Percentiles rank a stretch among this genome's conserved stretches.
Evolutionary conservation across 2,113 vertebrate species (phyloP).

Genomic region (Caloenas nicobarica): DNA sequence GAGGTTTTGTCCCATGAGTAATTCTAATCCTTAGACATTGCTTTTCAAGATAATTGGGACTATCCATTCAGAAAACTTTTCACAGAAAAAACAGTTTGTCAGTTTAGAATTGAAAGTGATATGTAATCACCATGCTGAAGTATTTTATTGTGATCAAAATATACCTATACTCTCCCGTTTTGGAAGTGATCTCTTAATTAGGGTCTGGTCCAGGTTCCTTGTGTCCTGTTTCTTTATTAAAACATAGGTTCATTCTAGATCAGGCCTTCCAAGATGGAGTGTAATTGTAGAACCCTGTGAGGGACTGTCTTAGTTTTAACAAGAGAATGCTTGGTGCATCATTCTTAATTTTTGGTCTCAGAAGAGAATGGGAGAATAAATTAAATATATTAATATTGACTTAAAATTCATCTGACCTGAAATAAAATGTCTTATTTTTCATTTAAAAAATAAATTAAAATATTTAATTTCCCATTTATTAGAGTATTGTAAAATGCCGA

Average conservation of each 20-base stretch:
- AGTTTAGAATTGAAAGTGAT: not conserved
- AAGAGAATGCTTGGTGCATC: not conserved
- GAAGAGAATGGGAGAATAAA: not conserved
- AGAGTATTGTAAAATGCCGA: not conserved
- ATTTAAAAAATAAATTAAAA: not conserved
- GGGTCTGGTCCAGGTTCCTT: not conserved
- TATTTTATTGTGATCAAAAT: not conserved
- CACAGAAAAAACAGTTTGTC: not conserved
- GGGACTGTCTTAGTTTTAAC: not conserved
- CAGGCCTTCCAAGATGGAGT: not conserved
- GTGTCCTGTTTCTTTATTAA: not conserved
- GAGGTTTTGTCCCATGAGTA: not conserved
- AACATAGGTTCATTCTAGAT: not conserved
- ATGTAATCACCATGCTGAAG: not conserved
- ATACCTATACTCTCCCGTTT: not conserved
- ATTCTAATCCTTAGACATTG: not conserved
- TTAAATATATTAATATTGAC: not conserved
- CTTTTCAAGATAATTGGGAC: not conserved
- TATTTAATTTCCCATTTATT: not conserved
- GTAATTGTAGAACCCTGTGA: not conserved
- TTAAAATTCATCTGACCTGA: not conserved
- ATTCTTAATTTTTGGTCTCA: not conserved
- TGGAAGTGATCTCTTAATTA: not conserved
- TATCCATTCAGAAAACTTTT: not conserved
- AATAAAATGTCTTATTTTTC: not conserved